phyloP scores from a whole-genome alignment of 2,797 vertebrate species.

The Sylvilagus floridanus region DNA sequence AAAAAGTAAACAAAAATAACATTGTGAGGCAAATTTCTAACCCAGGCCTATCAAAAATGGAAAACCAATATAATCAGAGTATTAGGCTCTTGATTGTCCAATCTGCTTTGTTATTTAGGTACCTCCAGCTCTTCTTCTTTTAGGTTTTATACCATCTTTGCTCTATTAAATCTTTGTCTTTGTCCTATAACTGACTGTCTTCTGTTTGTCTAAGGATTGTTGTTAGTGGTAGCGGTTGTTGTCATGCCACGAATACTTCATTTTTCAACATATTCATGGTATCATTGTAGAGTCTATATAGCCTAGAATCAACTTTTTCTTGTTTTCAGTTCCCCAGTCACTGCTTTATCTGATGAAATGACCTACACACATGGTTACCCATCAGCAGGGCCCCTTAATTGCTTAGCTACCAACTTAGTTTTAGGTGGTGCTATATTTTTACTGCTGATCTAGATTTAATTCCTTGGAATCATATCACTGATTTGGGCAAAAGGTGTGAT shows the following conservation, averaged over 20 bases:
- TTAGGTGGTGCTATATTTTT: conserved; percentile 58
- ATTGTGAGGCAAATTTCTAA: too few species aligned
- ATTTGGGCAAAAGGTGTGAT: conserved; percentile 58
- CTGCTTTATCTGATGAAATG: not conserved
- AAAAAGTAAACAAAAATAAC: too few species aligned
- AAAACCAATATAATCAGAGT: too few species aligned
- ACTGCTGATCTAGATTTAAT: not conserved
- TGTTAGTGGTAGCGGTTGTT: not conserved
- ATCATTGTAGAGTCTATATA: not conserved
- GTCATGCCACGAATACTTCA: not conserved
- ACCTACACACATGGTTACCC: not conserved
- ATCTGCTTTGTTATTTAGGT: too few species aligned
- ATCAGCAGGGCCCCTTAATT: not conserved
- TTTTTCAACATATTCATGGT: not conserved
- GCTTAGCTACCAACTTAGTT: not conserved
- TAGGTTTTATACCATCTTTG: conserved; percentile 13
- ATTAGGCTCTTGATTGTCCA: too few species aligned
- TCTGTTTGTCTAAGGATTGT: not conserved
- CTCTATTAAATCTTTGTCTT: not conserved
- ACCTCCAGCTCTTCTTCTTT: not conserved
- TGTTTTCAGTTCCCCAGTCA: not conserved
- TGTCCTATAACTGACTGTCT: not conserved
- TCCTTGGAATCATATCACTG: not conserved
- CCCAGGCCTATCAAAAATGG: too few species aligned
- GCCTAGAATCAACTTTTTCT: not conserved